Conservation (phyloP, 2,888 invertebrate genomes). For the Ischnus inquisitorius region DNA sequence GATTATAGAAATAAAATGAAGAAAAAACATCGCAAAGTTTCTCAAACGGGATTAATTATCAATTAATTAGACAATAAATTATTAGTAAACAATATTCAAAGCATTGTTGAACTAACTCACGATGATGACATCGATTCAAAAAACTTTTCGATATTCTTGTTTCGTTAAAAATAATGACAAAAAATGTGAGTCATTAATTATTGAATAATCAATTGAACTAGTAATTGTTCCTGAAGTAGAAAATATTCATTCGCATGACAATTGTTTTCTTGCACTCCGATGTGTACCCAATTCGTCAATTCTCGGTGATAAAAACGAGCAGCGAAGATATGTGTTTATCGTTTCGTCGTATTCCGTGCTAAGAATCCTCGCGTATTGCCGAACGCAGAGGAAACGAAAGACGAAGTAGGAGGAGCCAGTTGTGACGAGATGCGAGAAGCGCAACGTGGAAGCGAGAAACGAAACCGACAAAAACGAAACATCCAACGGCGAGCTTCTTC, state of each 20-base stretch:
- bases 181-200: neutral
- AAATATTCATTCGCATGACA: constrained; percentile 29
- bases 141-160: neutral
- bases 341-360: neutral
- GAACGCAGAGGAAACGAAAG: constrained; percentile 58
- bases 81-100: neutral
- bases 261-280: constrained; percentile 15
- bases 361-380: constrained; percentile 10
- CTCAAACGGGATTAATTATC: neutral
- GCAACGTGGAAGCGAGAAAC: constrained; percentile 63
- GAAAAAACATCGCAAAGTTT: constrained; percentile 75
- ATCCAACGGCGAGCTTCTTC: constrained; percentile 47
- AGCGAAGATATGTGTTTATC: constrained; percentile 4
- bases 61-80: neutral
- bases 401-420: constrained; percentile 42
- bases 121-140: neutral
- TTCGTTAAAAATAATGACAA: neutral
- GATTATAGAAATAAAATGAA: neutral
- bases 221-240: neutral
- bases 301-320: constrained; percentile 36
- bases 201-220: neutral
- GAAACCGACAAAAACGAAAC: constrained; percentile 55
- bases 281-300: constrained; percentile 11
- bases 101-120: neutral
- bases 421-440: constrained; percentile 45